phyloP scores from a whole-genome alignment of 2,797 vertebrate species.

The Amniataba percoides region DNA sequence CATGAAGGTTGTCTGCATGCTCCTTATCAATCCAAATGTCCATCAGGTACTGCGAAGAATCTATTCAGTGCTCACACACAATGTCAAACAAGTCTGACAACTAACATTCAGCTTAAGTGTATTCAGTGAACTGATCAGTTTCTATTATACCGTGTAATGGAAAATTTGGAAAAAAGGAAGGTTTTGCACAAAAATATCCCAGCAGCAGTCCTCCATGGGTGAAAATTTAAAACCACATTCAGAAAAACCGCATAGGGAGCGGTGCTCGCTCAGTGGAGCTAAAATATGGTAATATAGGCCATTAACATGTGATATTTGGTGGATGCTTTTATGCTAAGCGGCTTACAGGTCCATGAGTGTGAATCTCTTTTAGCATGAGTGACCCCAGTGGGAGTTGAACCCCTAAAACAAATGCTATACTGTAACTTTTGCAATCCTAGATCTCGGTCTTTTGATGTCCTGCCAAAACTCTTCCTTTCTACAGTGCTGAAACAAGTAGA shows the following conservation, averaged over 20 bases:
- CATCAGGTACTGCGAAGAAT: slow-evolving; percentile 29
- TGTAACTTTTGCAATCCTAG: slow-evolving; percentile 9
- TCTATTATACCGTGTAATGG: slow-evolving; percentile 16
- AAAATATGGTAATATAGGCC: slow-evolving; percentile 66
- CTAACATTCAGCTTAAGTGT: slow-evolving; percentile 28
- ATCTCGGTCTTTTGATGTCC: background rate
- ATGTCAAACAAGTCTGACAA: slow-evolving; percentile 15
- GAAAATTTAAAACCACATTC: slow-evolving; percentile 42
- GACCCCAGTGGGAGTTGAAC: slow-evolving; percentile 43
- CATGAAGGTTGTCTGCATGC: slow-evolving; percentile 12
- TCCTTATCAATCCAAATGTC: slow-evolving; percentile 18
- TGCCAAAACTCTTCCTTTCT: slow-evolving; percentile 1
- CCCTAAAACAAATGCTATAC: slow-evolving; percentile 25
- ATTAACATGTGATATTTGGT: slow-evolving; percentile 62
- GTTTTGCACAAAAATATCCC: slow-evolving; percentile 28
- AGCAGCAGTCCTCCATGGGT: slow-evolving; percentile 23
- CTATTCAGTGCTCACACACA: slow-evolving; percentile 12
- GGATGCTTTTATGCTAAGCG: slow-evolving; percentile 60
- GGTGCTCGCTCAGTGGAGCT: slow-evolving; percentile 47
- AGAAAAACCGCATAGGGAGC: slow-evolving; percentile 42
- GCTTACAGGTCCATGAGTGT: slow-evolving; percentile 52
- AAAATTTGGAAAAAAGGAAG: slow-evolving; percentile 37
- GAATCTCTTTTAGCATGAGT: slow-evolving; percentile 54
- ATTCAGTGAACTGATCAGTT: slow-evolving; percentile 41
- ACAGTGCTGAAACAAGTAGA: background rate